Base-by-base conservation (phyloP, 1,140 invertebrate genomes). In the Anoplophora glabripennis region DNA sequence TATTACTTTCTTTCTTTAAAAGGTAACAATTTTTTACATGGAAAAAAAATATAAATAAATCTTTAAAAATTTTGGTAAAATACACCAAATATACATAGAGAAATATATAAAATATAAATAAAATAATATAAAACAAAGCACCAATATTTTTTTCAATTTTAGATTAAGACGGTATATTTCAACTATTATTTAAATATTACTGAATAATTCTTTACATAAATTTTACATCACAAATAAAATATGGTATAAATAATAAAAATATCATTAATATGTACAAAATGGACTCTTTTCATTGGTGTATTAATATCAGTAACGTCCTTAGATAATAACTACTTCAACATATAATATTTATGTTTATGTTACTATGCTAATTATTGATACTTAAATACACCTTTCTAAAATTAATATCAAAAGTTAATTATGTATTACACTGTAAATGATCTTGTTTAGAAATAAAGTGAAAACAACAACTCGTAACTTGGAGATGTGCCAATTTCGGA, bases 11-110 rank as follows among this genome's bases (percentile, higher is more conserved):
- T 28, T 28, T 28, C 21, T 61, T 46, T 38, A 49, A 57, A 49
- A 44, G 38, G 59, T 62, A 62, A 62, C 60, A 58, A 58, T 62
- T 62, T 54, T 41, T 41, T 12, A 41, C n/a, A 12, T 4, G 38
- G n/a, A 41, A n/a, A 41, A 7, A 7, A n/a, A 41, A 17, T 12
- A 12, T 41, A 12, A 41, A 41, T 41, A 53, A 38, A 17, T 40
- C 17, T 18, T 21, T 17, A 53, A 21, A 36, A 9, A 40, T 40
- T 40, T 17, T 11, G 17, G 36, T 10, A 53, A 33, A 53, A 40
- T 21, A 40, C 21, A 37, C 38, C 36, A 53, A 53, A 28, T 53
- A 41, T 40, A 38, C 14, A 40, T 40, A 21, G 33, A 40, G 18
- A 21, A 17, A 21, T 33, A 49, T 11, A 53, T 38, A 40, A 53